Base-by-base conservation (phyloP, 2,797 vertebrate genomes). In the Tenualosa ilisha region DNA sequence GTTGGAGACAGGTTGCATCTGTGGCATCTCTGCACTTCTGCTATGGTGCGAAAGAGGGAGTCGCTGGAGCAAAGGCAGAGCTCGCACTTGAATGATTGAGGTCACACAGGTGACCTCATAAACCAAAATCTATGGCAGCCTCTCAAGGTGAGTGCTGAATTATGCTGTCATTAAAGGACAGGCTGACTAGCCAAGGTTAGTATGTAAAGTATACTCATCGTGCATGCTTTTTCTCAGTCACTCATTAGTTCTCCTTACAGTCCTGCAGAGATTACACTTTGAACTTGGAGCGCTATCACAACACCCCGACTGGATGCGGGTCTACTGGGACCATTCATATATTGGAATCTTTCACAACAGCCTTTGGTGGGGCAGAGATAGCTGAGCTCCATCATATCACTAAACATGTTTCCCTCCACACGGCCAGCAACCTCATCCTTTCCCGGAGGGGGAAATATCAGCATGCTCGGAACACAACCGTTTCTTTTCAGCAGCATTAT, bases 141-240 rank as follows among this genome's bases (percentile, higher is more conserved):
- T 95, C 94, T 93, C 96, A 96, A 96, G 95, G 96, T 96, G 96
- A 95, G 92, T 72, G 91, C 93, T 96, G 95, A 96, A 96, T 96
- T 96, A 96, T 96, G 95, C 94, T 93, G 90, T 96, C 95, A 96
- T 96, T 96, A 96, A 95, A 96, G 95, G 95, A 96, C 95, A 94
- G 93, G 92, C 92, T 91, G 53, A 92, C 93, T 94, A 95, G 94
- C 94, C 95, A 96, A 96, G 95, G 96, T 96, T 96, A 95, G 94
- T 95, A 96, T 96, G 95, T 96, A 96, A 96, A 96, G 93, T 95
- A 94, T 95, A 95, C 95, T 95, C 94, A 94, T 94, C 94, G 88
- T 91, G 93, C 90, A 91, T 92, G 20, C 90, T 91, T 92, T 91
- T 91, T 91, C 93, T 92, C 94, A 93, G 91, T 95, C 93, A 89